Evolutionary conservation across 2,797 vertebrate species (phyloP).

Genomic region (Sparus aurata): DNA sequence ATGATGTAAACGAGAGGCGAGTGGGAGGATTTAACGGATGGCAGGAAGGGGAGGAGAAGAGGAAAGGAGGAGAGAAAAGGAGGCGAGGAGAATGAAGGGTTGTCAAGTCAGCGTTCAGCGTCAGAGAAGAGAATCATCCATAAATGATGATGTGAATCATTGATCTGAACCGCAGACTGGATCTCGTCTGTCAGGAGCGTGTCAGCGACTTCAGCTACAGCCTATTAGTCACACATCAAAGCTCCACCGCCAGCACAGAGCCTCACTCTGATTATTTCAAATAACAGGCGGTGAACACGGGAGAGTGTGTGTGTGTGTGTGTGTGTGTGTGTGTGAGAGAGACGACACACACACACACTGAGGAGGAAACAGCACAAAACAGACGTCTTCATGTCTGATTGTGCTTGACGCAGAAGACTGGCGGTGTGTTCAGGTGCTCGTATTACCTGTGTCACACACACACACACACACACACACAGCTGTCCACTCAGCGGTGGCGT

Average conservation of each 20-base stretch:
- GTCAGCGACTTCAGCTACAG: conserved; percentile 52
- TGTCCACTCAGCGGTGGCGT: conserved; percentile 78
- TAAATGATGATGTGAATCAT: conserved; percentile 73
- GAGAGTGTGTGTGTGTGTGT: neutral
- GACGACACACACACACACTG: neutral
- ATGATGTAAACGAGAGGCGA: neutral
- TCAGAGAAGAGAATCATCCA: conserved; percentile 63
- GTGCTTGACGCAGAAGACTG: neutral
- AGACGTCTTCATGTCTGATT: neutral
- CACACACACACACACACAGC: neutral
- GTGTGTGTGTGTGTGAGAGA: neutral
- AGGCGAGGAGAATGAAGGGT: conserved; percentile 15
- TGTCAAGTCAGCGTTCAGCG: conserved; percentile 61
- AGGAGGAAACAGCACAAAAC: neutral
- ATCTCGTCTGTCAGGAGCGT: conserved; percentile 61
- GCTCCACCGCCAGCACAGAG: neutral
- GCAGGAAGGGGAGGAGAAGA: neutral
- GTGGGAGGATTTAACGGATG: too few species aligned
- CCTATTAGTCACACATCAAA: conserved; percentile 61
- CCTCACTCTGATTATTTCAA: conserved; percentile 24
- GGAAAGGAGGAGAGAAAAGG: neutral
- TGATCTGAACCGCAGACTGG: conserved; percentile 62
- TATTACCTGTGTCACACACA: conserved; percentile 16
- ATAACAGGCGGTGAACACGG: conserved; percentile 1
- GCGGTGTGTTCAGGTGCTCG: neutral